phyloP scores from a whole-genome alignment of 2,888 invertebrate genomes.

The Pollenia griseotomentosa region DNA sequence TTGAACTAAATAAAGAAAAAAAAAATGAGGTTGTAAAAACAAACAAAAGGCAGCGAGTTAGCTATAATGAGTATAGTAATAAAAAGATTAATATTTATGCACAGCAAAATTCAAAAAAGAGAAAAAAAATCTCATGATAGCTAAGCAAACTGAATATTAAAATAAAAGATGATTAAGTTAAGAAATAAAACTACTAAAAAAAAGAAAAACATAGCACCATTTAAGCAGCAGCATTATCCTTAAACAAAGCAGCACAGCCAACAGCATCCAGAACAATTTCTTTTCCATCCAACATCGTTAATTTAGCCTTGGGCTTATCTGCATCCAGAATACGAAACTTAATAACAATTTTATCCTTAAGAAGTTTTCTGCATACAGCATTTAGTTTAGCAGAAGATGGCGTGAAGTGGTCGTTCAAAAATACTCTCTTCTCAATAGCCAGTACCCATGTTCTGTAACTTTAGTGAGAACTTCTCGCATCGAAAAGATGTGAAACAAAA shows the following conservation, averaged over 20 bases:
- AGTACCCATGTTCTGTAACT: too few relatives aligned
- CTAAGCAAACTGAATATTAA: too few relatives aligned
- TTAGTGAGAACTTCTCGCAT: too few relatives aligned
- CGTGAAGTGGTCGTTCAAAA: neutral
- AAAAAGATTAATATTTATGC: too few relatives aligned
- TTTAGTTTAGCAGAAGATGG: neutral
- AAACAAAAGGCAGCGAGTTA: too few relatives aligned
- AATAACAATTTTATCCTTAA: neutral
- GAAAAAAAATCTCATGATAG: too few relatives aligned
- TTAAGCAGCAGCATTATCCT: neutral
- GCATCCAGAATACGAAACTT: neutral
- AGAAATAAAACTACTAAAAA: neutral
- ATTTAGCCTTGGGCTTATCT: neutral
- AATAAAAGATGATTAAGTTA: neutral
- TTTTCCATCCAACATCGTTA: neutral
- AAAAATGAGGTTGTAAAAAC: too few relatives aligned
- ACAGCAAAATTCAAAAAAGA: too few relatives aligned
- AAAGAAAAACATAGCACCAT: neutral
- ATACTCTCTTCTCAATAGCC: neutral
- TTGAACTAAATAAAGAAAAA: too few relatives aligned
- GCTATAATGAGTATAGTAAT: too few relatives aligned
- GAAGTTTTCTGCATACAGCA: neutral
- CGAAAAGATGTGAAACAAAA: too few relatives aligned
- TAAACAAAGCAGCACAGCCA: neutral
- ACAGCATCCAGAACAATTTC: neutral